phyloP scores from a whole-genome alignment of 2,797 vertebrate genomes.

The Oreonectes daqikongensis region DNA sequence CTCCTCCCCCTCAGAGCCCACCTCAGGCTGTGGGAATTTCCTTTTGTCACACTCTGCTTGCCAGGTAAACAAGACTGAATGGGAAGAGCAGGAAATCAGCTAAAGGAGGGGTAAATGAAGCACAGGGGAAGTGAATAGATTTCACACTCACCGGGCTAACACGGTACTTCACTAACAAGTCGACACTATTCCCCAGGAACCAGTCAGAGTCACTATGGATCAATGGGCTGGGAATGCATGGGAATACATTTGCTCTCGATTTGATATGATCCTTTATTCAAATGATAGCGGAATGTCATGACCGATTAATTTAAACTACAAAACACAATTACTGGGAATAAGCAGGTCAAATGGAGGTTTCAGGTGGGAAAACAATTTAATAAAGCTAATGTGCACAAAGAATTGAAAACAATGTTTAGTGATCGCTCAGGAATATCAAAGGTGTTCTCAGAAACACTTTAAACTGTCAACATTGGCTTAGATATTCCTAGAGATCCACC shows the following conservation, averaged over 20 bases:
- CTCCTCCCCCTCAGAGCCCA: slow-evolving; percentile 62
- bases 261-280: slow-evolving; percentile 63
- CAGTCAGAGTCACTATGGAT: slow-evolving; percentile 58
- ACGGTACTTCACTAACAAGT: slow-evolving; percentile 75
- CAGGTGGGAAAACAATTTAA: neutral
- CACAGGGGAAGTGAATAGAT: slow-evolving; percentile 81
- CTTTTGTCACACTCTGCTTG: slow-evolving; percentile 90
- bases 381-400: neutral
- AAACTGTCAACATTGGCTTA: neutral
- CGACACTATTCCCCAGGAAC: slow-evolving; percentile 67
- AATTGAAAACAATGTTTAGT: neutral
- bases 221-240: slow-evolving; percentile 49
- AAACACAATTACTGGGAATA: slow-evolving; percentile 2
- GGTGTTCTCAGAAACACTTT: too few species aligned
- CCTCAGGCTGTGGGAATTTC: slow-evolving; percentile 86
- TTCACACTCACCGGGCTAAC: slow-evolving; percentile 76
- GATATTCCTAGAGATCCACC: too few species aligned
- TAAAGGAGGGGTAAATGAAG: slow-evolving; percentile 77
- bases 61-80: slow-evolving; percentile 90
- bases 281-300: slow-evolving; percentile 62
- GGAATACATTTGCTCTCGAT: slow-evolving; percentile 33
- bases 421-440: neutral
- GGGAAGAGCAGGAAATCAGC: slow-evolving; percentile 69
- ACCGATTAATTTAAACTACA: slow-evolving; percentile 4
- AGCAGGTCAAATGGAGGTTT: slow-evolving; percentile 61